phyloP scores from a whole-genome alignment of 2,888 invertebrate species.

The Oasisia sp. region DNA sequence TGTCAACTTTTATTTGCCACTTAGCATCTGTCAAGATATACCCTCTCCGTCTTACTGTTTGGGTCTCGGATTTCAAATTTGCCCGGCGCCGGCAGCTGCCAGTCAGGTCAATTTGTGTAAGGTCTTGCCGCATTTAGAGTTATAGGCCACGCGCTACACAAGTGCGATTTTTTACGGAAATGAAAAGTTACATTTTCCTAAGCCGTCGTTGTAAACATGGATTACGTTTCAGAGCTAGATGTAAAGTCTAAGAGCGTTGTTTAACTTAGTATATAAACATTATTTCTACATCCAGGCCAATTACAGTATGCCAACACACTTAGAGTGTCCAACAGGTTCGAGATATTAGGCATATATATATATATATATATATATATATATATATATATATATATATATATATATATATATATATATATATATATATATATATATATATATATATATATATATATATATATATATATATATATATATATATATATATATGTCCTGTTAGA shows the following conservation, averaged over 20 bases:
- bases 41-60: background rate
- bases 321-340: background rate
- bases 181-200: background rate
- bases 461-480: too few relatives aligned
- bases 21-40: conserved; percentile 11
- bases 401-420: too few relatives aligned
- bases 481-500: too few relatives aligned
- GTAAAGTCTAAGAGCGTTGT: background rate
- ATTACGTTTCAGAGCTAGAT: background rate
- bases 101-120: background rate
- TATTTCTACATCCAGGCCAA: background rate
- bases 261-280: background rate
- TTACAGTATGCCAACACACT: background rate
- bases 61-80: background rate
- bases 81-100: background rate
- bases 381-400: too few relatives aligned
- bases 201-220: background rate
- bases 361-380: too few relatives aligned
- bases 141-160: background rate
- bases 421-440: too few relatives aligned
- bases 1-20: conserved; percentile 5
- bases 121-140: background rate
- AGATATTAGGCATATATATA: background rate
- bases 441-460: too few relatives aligned
- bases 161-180: background rate